These are phyloP conservation scores for Ochropleura plecta DNA, from an alignment of 2,888 invertebrate species.

Conservation along the genomic window DNA sequence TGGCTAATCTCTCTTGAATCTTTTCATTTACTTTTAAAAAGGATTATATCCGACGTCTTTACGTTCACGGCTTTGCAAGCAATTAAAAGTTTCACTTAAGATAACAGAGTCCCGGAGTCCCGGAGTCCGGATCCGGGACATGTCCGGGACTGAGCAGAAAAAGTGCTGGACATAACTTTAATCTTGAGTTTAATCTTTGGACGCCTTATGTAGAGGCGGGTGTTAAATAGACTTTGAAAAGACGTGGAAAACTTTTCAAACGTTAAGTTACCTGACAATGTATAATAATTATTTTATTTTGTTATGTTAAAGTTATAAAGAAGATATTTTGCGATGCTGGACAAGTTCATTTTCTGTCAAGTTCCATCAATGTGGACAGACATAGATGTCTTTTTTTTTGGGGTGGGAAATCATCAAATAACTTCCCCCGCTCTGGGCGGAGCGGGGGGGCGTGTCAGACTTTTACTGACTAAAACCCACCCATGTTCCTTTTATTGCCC, in stretches of 20 bases:
- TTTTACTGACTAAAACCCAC: too few species aligned
- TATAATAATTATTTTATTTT: background rate
- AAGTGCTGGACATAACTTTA: constrained; percentile 34
- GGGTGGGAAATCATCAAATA: too few species aligned
- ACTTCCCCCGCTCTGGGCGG: too few species aligned
- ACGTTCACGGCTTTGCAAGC: constrained; percentile 58
- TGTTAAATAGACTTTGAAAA: constrained; percentile 16
- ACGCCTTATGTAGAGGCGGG: constrained; percentile 18
- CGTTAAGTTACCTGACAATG: background rate
- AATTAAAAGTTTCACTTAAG: constrained; percentile 62
- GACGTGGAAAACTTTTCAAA: constrained; percentile 3
- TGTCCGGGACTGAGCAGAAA: constrained; percentile 15
- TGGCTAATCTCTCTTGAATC: constrained; percentile 42
- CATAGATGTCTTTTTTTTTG: too few species aligned
- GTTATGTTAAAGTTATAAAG: background rate
- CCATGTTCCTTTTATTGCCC: too few species aligned
- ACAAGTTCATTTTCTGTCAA: background rate
- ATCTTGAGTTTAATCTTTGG: constrained; percentile 33
- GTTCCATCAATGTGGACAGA: background rate
- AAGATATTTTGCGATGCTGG: background rate
- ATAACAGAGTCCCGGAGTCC: constrained; percentile 41
- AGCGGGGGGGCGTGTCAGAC: too few species aligned
- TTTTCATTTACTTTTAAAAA: constrained; percentile 48
- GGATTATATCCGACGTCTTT: constrained; percentile 48
- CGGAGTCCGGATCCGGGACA: constrained; percentile 23